Evolutionary conservation across 2,888 invertebrate species (phyloP).

Genomic region (Archips xylosteana): DNA sequence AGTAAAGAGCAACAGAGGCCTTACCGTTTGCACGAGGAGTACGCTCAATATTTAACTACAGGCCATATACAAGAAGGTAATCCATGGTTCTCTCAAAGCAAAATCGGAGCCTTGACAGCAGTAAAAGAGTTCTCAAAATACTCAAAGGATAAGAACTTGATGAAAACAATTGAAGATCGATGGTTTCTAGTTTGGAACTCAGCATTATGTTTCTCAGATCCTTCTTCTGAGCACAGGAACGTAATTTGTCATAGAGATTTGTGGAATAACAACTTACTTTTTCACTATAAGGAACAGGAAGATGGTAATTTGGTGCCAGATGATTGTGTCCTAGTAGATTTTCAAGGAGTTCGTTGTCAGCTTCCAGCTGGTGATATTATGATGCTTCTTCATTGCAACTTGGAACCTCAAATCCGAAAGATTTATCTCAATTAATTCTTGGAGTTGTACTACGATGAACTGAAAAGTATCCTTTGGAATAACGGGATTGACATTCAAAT

Average conservation of each 20-base stretch:
- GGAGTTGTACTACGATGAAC: not conserved
- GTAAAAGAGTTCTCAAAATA: conserved; percentile 2
- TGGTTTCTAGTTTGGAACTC: not conserved
- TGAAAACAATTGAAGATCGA: not conserved
- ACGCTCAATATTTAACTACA: not conserved
- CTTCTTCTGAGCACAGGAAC: not conserved
- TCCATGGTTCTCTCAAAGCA: conserved; percentile 2
- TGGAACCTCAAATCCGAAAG: not conserved
- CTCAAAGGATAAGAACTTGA: not conserved
- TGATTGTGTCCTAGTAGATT: not conserved
- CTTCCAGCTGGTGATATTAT: not conserved
- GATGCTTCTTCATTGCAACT: not conserved
- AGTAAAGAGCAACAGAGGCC: not conserved
- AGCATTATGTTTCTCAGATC: not conserved
- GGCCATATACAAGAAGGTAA: not conserved
- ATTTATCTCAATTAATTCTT: not conserved
- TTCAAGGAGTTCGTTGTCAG: not conserved
- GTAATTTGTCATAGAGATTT: not conserved
- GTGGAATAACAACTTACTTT: not conserved
- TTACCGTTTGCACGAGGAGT: not conserved
- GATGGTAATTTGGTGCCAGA: not conserved
- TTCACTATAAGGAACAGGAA: not conserved
- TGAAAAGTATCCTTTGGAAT: not conserved
- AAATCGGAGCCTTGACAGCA: not conserved
- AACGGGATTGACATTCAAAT: not conserved